Conservation (phyloP, 2,888 invertebrate genomes). For the Netelia inedita region DNA sequence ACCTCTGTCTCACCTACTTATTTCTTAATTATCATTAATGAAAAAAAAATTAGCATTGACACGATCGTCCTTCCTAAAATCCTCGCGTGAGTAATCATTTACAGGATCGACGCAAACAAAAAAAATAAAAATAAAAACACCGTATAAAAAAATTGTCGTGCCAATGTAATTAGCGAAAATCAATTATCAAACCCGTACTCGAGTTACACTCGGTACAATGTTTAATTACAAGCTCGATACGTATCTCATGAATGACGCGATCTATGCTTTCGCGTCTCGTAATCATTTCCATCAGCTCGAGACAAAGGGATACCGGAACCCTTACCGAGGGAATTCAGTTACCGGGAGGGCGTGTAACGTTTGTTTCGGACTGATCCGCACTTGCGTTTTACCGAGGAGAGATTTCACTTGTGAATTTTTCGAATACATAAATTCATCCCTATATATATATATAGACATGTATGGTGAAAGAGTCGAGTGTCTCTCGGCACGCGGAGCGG, state of each 20-base stretch:
- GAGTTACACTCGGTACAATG: conserved; percentile 3
- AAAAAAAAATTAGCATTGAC: no score
- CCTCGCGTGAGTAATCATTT: no score
- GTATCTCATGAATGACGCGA: neutral
- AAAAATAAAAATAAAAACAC: no score
- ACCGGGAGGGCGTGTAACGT: neutral
- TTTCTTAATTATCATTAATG: no score
- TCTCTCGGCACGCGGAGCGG: conserved; percentile 73
- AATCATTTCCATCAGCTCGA: conserved; percentile 11
- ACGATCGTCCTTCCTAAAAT: no score
- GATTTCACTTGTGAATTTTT: conserved; percentile 7
- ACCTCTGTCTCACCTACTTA: no score
- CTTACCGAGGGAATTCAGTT: conserved; percentile 37
- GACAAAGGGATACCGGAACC: conserved; percentile 3
- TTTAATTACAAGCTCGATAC: conserved; percentile 23
- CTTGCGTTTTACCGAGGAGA: conserved; percentile 46
- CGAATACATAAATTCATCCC: neutral
- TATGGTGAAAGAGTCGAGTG: conserved; percentile 63
- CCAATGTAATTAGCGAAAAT: neutral
- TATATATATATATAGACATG: conserved; percentile 13
- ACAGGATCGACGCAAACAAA: no score
- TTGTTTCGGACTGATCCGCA: conserved; percentile 34
- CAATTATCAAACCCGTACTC: neutral
- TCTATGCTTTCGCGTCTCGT: conserved; percentile 1
- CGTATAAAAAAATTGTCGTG: no score